Conservation (phyloP, 2,113 vertebrate species). For the Corythaeola cristata region DNA sequence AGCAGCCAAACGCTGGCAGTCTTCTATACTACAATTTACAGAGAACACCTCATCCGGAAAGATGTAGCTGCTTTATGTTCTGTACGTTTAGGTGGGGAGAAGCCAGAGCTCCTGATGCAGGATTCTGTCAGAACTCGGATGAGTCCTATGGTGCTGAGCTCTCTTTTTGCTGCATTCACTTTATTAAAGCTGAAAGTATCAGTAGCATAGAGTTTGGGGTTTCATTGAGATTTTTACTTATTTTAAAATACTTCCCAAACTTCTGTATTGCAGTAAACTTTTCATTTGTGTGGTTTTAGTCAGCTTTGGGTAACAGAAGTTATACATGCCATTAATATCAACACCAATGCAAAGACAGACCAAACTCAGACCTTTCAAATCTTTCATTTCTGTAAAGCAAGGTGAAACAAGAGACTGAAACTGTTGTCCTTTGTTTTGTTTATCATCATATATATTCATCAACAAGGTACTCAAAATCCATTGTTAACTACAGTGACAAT, state of each 20-base stretch:
- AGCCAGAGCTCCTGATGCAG: background rate
- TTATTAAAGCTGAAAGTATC: background rate
- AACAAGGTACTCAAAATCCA: background rate
- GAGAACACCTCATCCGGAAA: background rate
- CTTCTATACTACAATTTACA: background rate
- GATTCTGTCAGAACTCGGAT: background rate
- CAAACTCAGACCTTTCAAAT: background rate
- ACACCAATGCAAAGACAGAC: background rate
- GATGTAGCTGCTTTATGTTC: background rate
- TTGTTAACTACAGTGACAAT: background rate
- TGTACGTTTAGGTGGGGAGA: background rate
- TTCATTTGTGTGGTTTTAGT: background rate
- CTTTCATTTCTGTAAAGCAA: background rate
- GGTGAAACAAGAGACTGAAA: background rate
- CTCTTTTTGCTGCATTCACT: background rate
- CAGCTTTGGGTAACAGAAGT: background rate
- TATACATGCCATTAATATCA: background rate
- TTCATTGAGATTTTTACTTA: background rate
- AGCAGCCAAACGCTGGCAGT: background rate
- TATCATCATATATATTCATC: background rate
- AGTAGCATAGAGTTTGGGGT: background rate
- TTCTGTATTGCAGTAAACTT: background rate
- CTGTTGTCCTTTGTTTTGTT: background rate
- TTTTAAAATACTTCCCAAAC: background rate
- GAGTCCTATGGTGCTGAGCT: background rate